A percentile compares a stretch with the other conserved stretches of the same genome.
phyloP scores from a whole-genome alignment of 2,113 vertebrate species.

The Cephalopterus ornatus region DNA sequence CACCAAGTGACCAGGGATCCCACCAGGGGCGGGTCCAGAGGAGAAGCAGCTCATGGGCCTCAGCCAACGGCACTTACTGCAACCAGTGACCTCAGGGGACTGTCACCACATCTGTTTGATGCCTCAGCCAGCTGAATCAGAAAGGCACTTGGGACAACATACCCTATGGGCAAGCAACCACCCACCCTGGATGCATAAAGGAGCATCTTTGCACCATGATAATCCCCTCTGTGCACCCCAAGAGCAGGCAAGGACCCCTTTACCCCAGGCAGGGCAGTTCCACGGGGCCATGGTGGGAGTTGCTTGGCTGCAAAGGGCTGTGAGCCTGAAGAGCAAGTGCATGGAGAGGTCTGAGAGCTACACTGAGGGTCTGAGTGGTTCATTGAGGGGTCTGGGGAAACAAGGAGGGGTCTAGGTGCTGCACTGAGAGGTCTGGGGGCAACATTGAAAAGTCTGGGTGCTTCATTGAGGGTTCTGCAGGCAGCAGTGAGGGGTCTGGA shows the following conservation, averaged over 20 bases:
- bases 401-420: neutral
- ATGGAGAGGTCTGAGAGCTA: neutral
- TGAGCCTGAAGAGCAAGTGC: neutral
- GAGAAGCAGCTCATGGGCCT: neutral
- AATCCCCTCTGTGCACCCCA: neutral
- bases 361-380: neutral
- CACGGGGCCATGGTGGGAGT: fast-evolving
- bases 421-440: neutral
- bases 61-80: neutral
- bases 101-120: neutral
- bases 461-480: neutral
- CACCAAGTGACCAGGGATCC: neutral
- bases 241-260: neutral
- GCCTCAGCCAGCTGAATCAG: neutral
- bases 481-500: neutral
- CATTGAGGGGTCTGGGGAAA: neutral
- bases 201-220: neutral
- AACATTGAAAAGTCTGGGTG: neutral
- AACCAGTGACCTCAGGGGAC: neutral
- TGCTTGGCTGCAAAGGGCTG: neutral
- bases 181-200: neutral
- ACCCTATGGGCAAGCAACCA: fast-evolving
- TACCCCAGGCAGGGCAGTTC: neutral
- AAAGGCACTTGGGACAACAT: fast-evolving
- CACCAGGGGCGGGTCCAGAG: neutral